Evolutionary conservation across 2,888 invertebrate genomes (phyloP), one percentile per base, ranked within the genome.

Genomic region (Tanytarsus gracilentus): DNA sequence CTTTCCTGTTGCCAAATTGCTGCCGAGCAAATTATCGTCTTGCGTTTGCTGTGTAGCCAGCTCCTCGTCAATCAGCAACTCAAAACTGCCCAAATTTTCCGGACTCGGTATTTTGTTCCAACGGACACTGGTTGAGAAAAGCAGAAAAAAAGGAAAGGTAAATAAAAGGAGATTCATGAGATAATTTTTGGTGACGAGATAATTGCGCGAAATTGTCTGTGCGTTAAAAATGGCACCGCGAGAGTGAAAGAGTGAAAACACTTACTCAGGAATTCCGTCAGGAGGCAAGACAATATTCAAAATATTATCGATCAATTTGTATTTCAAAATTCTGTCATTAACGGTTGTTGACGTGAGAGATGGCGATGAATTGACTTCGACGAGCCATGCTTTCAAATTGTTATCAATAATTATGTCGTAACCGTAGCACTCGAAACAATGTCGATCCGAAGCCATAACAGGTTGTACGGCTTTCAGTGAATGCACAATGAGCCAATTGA

Each of bases 391-490:
- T 70, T 96, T 96, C 27, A 96, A 74, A 68, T 87, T 85, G 69
- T 93, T 88, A 71, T 96, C 96, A 66, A 96, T 94, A 66, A 96
- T 96, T 56, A 96, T 94, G 69, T 96, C 96, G 70, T 92, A 96
- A 39, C 96, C 96, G 69, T 96, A 97, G 68, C 93, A 93, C 73
- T 75, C 74, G 56, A 74, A 74, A 67, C 86, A 87, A 67, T 87
- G 87, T 44, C 85, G 77, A 73, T 96, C 95, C 66, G 90, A 94
- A 1, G 92, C 88, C 81, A 96, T 93, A 11, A 93, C 88, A 1
- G 92, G 90, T 5, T 91, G 84, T 1, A 95, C 95, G 2, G 95
- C 90, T 74, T 92, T 91, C 63, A 97, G 72, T 0, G 95, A 95
- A 72, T 96, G 95, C 7, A 93, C 88, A 64, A 93, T 93, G 61